Evolutionary conservation across 2,888 invertebrate genomes (phyloP).

Genomic region (Mechanitis mazaeus): DNA sequence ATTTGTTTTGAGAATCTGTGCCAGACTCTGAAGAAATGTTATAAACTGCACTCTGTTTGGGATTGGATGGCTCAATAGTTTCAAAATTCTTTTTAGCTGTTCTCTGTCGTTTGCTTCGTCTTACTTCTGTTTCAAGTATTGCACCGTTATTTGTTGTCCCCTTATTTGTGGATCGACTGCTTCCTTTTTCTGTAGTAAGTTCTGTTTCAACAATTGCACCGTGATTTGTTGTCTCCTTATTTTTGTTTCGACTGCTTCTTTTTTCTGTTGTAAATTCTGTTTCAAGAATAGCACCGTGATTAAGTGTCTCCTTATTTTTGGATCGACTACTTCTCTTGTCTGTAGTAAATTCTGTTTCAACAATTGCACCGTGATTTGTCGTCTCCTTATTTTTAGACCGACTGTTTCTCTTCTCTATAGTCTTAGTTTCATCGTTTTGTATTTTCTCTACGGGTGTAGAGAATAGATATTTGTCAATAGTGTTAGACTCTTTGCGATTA

Average conservation of each 20-base stretch:
- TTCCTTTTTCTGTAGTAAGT: conserved; percentile 17
- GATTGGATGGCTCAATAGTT: conserved; percentile 11
- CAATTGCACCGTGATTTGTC: conserved; percentile 6
- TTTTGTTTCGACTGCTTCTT: no score
- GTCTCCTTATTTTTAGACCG: conserved; percentile 7
- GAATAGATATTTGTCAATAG: neutral
- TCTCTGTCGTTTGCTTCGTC: conserved; percentile 52
- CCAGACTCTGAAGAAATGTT: conserved; percentile 48
- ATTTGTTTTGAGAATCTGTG: conserved; percentile 40
- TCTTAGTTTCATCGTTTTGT: conserved; percentile 1
- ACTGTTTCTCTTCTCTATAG: conserved; percentile 4
- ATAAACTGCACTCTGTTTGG: conserved; percentile 55
- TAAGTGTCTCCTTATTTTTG: conserved; percentile 20
- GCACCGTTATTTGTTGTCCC: conserved; percentile 9
- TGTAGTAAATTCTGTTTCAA: conserved; percentile 18
- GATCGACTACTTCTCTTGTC: conserved; percentile 25
- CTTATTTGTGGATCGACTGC: no score
- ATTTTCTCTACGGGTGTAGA: neutral
- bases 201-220: conserved; percentile 31
- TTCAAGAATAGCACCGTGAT: no score
- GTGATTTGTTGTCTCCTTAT: conserved; percentile 9
- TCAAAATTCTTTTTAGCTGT: conserved; percentile 28
- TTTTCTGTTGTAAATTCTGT: no score
- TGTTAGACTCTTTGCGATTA: neutral
- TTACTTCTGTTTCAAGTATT: conserved; percentile 38